These are phyloP conservation scores for Choloepus didactylus DNA, from an alignment of 2,797 vertebrate species.

Conservation along the genomic window DNA sequence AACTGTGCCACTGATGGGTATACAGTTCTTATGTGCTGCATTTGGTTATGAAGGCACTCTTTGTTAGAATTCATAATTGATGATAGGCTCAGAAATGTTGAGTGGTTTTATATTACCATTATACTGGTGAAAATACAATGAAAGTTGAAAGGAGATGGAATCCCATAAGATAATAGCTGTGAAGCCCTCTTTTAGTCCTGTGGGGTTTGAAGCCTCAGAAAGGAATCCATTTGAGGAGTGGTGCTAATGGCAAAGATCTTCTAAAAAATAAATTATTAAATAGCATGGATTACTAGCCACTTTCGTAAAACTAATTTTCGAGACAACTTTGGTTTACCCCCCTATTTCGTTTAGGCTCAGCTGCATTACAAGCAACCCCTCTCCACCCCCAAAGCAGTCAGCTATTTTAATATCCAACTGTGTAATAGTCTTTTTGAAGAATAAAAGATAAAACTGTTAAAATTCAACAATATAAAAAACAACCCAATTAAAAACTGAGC, in stretches of 20 bases:
- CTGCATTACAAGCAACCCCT: neutral
- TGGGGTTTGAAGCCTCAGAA: neutral
- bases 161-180: neutral
- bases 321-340: neutral
- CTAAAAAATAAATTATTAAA: neutral
- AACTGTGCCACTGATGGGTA: neutral
- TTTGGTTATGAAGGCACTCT: neutral
- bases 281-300: neutral
- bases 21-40: neutral
- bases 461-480: neutral
- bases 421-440: neutral
- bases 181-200: neutral
- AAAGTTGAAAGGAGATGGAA: conserved; percentile 2
- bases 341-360: neutral
- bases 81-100: conserved; percentile 28
- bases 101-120: conserved; percentile 2
- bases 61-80: conserved; percentile 24
- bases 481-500: neutral
- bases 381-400: neutral
- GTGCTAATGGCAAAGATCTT: neutral
- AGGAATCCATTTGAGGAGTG: neutral
- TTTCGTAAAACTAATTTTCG: neutral
- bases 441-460: neutral
- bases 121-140: conserved; percentile 46
- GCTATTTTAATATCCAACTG: neutral